These are phyloP conservation scores for Morphnarchus princeps DNA, from an alignment of 2,113 vertebrate genomes.

Conservation along the genomic window DNA sequence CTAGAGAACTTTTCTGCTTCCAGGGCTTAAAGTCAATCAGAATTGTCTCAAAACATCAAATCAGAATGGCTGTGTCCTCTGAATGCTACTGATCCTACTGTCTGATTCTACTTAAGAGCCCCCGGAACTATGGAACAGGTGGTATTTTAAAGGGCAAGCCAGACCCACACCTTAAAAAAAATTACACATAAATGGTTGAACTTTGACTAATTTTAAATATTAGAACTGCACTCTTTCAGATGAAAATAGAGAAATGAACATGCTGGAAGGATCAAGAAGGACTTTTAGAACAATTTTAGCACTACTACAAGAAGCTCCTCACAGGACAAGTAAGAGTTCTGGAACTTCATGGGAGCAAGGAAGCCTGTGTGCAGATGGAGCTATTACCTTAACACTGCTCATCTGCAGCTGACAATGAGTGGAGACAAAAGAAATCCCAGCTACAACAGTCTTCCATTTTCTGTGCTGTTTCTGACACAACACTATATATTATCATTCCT, in stretches of 20 bases:
- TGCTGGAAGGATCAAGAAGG: background rate
- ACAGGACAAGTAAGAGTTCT: background rate
- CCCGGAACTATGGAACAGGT: background rate
- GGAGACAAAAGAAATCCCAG: background rate
- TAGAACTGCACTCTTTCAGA: background rate
- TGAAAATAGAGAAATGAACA: background rate
- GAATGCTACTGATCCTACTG: background rate
- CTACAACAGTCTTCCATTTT: background rate
- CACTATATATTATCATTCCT: background rate
- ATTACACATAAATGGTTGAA: background rate
- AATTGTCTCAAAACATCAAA: background rate
- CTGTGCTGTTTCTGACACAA: background rate
- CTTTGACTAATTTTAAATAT: background rate
- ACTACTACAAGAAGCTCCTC: background rate
- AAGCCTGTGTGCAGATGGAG: background rate
- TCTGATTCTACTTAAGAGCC: background rate
- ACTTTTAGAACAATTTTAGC: background rate
- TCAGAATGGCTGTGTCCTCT: background rate
- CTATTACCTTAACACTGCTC: background rate
- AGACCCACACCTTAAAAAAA: background rate
- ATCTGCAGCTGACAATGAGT: background rate
- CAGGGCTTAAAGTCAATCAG: background rate
- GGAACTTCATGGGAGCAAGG: background rate
- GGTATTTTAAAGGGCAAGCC: background rate
- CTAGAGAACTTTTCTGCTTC: background rate